A percentile compares a stretch with the other conserved stretches of the same genome.
Evolutionary conservation across 2,113 vertebrate species (phyloP).

Genomic region (Sardina pilchardus): DNA sequence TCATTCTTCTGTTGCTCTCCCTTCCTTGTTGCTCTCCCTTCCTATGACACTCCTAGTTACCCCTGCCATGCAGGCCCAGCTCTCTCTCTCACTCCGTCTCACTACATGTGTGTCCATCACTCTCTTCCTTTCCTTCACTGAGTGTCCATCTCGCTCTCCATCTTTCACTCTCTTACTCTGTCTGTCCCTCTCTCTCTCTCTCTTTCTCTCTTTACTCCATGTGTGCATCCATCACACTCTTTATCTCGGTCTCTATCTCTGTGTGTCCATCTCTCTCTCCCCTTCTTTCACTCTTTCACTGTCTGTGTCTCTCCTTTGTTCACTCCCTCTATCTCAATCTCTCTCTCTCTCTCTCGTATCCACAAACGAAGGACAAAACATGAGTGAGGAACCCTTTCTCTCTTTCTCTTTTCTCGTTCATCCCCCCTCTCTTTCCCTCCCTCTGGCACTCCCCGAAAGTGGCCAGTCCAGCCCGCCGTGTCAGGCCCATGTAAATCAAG

Average conservation of each 20-base stretch:
- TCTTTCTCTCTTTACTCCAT: not conserved
- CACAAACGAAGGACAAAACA: not conserved
- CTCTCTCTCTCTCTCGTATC: not conserved
- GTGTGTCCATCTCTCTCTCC: not conserved
- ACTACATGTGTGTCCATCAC: not conserved
- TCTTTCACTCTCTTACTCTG: not conserved
- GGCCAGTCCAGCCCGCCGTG: slow-evolving; percentile 54
- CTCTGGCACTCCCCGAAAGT: not conserved
- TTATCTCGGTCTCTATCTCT: not conserved
- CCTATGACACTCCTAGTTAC: slow-evolving; percentile 51
- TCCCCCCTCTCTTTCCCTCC: slow-evolving; percentile 23
- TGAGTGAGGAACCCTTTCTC: not conserved
- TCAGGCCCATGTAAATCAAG: slow-evolving; percentile 63
- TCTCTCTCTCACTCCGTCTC: not conserved
- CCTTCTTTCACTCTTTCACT: not conserved
- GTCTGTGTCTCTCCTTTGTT: not conserved
- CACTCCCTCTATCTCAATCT: not conserved
- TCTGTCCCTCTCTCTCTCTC: not conserved
- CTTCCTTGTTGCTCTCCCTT: not conserved
- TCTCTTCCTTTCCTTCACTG: not conserved
- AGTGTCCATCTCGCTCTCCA: not conserved
- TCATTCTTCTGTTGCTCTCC: slow-evolving; percentile 37
- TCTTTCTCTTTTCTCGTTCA: not conserved
- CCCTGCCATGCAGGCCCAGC: slow-evolving; percentile 47
- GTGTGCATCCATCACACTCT: not conserved